phyloP scores from a whole-genome alignment of 2,113 vertebrate genomes.

The Chrysemys picta region DNA sequence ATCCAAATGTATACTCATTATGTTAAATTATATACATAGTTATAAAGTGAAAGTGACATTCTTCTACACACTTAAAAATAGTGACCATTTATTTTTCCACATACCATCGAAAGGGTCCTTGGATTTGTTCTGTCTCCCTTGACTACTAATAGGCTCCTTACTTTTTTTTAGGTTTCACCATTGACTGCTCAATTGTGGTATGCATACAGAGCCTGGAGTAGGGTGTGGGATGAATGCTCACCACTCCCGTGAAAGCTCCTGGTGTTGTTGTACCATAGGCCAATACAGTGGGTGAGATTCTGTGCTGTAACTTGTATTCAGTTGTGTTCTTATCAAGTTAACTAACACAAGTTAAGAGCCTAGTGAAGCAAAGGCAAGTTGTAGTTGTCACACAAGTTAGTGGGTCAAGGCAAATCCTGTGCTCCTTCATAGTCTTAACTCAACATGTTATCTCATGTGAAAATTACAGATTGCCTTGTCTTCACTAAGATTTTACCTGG shows the following conservation, averaged over 20 bases:
- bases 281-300: background rate
- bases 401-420: conserved; percentile 33
- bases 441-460: background rate
- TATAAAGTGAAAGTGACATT: background rate
- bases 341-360: conserved; percentile 32
- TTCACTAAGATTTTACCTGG: background rate
- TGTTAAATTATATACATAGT: background rate
- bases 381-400: conserved; percentile 23
- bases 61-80: background rate
- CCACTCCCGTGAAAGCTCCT: background rate
- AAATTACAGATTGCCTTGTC: background rate
- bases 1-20: background rate
- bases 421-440: background rate
- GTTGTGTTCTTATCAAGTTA: conserved; percentile 35
- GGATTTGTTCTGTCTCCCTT: background rate
- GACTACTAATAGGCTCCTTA: background rate
- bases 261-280: background rate
- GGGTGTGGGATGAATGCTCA: background rate
- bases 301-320: conserved; percentile 27
- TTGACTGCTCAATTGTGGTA: background rate
- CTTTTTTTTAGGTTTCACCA: background rate
- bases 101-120: background rate
- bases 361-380: conserved; percentile 25
- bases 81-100: background rate
- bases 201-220: background rate